phyloP scores from a whole-genome alignment of 2,888 invertebrate species.

The Petrophora chlorosata region DNA sequence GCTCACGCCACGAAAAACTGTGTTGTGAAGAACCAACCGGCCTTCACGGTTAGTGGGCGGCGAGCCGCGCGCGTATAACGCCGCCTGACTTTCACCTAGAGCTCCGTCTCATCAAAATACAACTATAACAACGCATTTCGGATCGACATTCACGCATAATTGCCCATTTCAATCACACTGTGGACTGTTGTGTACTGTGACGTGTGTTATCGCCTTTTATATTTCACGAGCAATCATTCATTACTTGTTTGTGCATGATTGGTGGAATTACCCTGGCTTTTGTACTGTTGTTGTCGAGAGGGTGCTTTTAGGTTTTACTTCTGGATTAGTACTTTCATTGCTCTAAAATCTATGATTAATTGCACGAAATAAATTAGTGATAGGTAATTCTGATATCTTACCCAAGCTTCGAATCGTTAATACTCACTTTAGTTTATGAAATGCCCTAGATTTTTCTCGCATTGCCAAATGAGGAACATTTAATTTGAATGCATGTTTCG shows the following conservation, averaged over 20 bases:
- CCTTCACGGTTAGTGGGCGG: conserved; percentile 77
- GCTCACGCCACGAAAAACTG: conserved; percentile 36
- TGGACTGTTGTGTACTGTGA: conserved; percentile 31
- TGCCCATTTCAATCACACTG: conserved; percentile 25
- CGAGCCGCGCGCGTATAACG: conserved; percentile 58
- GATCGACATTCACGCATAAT: conserved; percentile 24
- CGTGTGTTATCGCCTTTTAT: conserved; percentile 35
- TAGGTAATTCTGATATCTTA: background rate
- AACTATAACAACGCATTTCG: conserved; percentile 38
- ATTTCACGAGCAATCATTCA: conserved; percentile 42
- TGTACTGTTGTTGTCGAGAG: conserved; percentile 5
- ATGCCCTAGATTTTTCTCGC: no score
- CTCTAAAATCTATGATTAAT: conserved; percentile 1
- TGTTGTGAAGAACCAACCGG: conserved; percentile 52
- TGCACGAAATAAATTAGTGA: conserved; percentile 18
- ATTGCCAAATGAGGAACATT: no score
- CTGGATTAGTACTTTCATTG: background rate
- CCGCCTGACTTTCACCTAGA: conserved; percentile 68
- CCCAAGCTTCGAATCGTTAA: no score
- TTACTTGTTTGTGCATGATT: conserved; percentile 54
- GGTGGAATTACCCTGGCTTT: conserved; percentile 38
- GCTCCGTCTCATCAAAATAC: conserved; percentile 59
- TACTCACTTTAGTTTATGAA: no score
- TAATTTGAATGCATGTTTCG: background rate
- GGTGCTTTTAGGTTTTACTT: conserved; percentile 5